Base-by-base conservation (phyloP, 2,113 vertebrate genomes). In the Plotosus lineatus region DNA sequence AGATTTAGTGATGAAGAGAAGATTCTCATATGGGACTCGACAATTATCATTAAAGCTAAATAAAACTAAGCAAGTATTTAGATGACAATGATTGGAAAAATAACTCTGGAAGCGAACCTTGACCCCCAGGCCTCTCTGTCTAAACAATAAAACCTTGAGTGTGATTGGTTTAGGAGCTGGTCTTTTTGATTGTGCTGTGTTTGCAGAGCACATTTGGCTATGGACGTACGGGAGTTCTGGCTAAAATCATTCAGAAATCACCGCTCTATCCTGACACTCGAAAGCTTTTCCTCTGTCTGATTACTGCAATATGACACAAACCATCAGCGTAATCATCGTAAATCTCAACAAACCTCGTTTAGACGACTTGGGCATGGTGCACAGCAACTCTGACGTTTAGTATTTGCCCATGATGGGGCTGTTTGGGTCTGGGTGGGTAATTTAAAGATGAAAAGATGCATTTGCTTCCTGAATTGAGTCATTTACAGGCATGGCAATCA, bases 161-260 rank as follows among this genome's bases (percentile, higher is more conserved):
- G 77, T 82, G 80, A 84, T 79, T 82, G 85, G 72, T 77, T 84
- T 61, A 82, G 75, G 82, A 72, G 83, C 31, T 48, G 65, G 33
- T 72, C 71, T 69, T 71, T 68, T 80, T 92, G 91, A 92, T 92
- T 92, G 89, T 87, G 69, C 79, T 83, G 90, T 86, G 89, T 91
- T 92, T 88, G 89, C 89, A 85, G 77, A 53, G 85, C 85, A 42
- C 88, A 90, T 84, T 87, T 88, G 84, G 66, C 66, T 28, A 23
- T 83, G 87, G 89, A 86, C 85, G 83, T 80, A 82, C 87, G 82
- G 78, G 86, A 84, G 88, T 80, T 92, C 93, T 94, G 93, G 91
- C 88, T 91, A 92, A 86, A 91, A 90, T 94, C 93, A 93, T 83
- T 76, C 87, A 33, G 77, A 83, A 78, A 85, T 83, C 75, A 75